These are phyloP conservation scores for Petrocephalus sullivani DNA, from an alignment of 2,797 vertebrate species.

Conservation along the genomic window DNA sequence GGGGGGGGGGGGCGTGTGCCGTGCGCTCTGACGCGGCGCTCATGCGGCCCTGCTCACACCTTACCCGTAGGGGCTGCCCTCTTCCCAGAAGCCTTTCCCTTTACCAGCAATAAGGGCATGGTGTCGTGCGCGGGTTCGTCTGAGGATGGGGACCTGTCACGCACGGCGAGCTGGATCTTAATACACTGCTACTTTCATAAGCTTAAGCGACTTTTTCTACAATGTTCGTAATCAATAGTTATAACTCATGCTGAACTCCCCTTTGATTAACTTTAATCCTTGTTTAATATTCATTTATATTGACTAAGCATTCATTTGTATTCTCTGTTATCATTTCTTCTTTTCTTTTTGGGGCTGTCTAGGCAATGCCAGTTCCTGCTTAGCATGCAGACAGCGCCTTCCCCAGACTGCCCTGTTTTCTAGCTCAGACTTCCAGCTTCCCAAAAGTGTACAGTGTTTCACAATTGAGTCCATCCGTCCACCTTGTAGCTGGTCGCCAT, in stretches of 20 bases:
- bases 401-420: background rate
- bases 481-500: background rate
- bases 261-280: background rate
- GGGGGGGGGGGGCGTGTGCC: background rate
- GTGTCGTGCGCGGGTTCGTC: background rate
- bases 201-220: background rate
- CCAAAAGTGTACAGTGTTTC: background rate
- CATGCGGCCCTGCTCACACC: background rate
- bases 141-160: background rate
- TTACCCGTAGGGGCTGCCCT: background rate
- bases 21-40: background rate
- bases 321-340: background rate
- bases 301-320: background rate
- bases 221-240: background rate
- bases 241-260: background rate
- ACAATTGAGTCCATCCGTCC: background rate
- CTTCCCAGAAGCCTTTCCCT: background rate
- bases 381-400: background rate
- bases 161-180: background rate
- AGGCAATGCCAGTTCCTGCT: background rate
- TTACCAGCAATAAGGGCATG: background rate
- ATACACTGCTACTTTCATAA: background rate
- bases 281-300: background rate
- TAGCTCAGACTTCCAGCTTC: background rate
- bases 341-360: background rate